phyloP scores from a whole-genome alignment of 2,888 invertebrate species.

The Cinara cedri region DNA sequence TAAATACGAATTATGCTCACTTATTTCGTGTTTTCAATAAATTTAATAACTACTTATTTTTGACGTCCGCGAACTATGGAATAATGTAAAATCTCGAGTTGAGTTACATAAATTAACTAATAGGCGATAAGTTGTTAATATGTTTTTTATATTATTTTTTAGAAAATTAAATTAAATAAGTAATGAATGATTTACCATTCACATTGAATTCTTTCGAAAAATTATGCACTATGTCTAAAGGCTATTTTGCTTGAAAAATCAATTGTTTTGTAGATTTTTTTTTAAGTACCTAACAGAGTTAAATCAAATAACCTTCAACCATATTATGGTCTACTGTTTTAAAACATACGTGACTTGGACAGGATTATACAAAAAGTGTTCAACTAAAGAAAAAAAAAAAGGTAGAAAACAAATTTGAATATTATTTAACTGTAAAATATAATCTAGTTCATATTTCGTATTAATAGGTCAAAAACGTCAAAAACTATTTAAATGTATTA shows the following conservation, averaged over 20 bases:
- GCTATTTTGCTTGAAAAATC: conserved; percentile 5
- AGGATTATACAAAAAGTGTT: conserved; percentile 15
- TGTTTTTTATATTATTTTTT: background rate
- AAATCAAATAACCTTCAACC: conserved; percentile 25
- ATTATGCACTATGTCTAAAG: background rate
- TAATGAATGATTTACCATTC: background rate
- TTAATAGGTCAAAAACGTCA: background rate
- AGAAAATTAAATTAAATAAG: no score
- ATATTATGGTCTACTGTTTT: conserved; percentile 6
- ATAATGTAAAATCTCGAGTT: background rate
- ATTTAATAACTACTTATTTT: no score
- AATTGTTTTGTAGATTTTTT: conserved; percentile 23
- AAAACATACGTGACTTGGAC: conserved; percentile 26
- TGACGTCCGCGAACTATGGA: background rate
- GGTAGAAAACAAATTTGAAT: background rate
- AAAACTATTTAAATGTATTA: conserved; percentile 7
- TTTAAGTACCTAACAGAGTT: background rate
- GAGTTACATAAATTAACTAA: background rate
- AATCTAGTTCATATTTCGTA: background rate
- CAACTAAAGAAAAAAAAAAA: background rate
- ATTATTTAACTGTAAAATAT: background rate
- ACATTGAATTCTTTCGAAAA: conserved; percentile 10
- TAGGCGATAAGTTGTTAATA: conserved; percentile 1
- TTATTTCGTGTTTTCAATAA: no score
- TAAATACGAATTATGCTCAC: background rate